A percentile compares a stretch with the other conserved stretches of the same genome.
phyloP scores from a whole-genome alignment of 2,797 vertebrate species.

The Linurgus olivaceus region DNA sequence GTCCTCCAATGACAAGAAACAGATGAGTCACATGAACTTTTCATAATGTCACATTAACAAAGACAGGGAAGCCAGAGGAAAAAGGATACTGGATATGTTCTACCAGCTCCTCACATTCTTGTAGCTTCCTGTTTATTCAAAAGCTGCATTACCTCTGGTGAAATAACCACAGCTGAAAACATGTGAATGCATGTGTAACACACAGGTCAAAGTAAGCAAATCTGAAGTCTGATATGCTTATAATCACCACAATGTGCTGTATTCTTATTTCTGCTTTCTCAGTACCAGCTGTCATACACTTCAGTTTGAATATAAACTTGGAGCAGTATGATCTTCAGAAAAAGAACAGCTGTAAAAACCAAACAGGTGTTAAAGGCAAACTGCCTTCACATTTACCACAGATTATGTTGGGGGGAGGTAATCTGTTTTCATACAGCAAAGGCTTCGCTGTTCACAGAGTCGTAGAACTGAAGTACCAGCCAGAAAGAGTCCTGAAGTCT shows the following conservation, averaged over 20 bases:
- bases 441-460: not conserved
- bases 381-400: not conserved
- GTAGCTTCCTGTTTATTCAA: slow-evolving; percentile 63
- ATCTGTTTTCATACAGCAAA: not conserved
- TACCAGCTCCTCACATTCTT: slow-evolving; percentile 36
- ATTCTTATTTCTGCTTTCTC: not conserved
- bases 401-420: not conserved
- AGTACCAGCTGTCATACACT: not conserved
- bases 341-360: not conserved
- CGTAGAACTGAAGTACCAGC: not conserved
- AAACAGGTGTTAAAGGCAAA: not conserved
- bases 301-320: not conserved
- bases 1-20: slow-evolving; percentile 46
- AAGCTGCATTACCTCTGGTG: not conserved
- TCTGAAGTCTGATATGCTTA: not conserved
- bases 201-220: not conserved
- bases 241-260: not conserved
- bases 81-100: slow-evolving; percentile 27
- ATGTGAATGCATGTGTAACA: not conserved
- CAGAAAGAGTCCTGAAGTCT: not conserved
- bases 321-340: not conserved
- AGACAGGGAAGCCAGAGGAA: slow-evolving; percentile 27
- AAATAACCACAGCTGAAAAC: slow-evolving; percentile 6
- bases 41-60: not conserved
- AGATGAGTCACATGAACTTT: slow-evolving; percentile 60